Evolutionary conservation across 2,113 vertebrate genomes (phyloP), one percentile per base, ranked within the genome.

Genomic region (Nannospalax galili): DNA sequence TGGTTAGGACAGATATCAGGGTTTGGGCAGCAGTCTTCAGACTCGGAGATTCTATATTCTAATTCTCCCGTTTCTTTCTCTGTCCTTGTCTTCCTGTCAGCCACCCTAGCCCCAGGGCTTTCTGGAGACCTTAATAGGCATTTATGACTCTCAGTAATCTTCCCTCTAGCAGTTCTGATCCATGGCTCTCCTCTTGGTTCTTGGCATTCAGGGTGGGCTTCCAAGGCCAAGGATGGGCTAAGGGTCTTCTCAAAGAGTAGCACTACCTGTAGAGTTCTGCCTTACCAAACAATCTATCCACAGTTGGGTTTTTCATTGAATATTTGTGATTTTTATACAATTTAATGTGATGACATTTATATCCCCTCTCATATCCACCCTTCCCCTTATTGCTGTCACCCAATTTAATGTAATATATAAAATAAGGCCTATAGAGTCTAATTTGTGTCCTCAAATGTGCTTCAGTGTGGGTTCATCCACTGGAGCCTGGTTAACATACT

Each of bases 181-280:
- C 70, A 95, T 96, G 94, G 95, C 96, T 97, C 24, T 80, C 93
- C 96, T 72, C 95, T 97, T 65, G 95, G 92, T 0, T 0, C n/a
- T 93, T 98, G 98, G 97, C 97, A 81, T 93, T 73, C 58, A 30
- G 1, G 48, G 92, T 32, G 0, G 32, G 88, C 80, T 24, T 15
- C 65, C 97, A 92, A 97, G 98, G 97, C 97, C 96, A 96, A 24
- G 58, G 28, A 62, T 9, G 14, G n/a, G 64, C 28, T 52, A 85
- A 9, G 17, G 88, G 52, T 8, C 80, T 48, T 60, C 86, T 93
- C 52, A 7, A 94, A 45, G 26, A 42, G 37, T 9, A 91, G 26
- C 12, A 35, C 42, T 67, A 79, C n/a, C 70, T 58, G 7, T 14
- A 0, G 0, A 19, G 16, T 15, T 67, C 72, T 45, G 48, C 30